These are phyloP conservation scores for Enteromius unitaeniatus DNA, from an alignment of 2,797 vertebrate species.

Conservation along the genomic window DNA sequence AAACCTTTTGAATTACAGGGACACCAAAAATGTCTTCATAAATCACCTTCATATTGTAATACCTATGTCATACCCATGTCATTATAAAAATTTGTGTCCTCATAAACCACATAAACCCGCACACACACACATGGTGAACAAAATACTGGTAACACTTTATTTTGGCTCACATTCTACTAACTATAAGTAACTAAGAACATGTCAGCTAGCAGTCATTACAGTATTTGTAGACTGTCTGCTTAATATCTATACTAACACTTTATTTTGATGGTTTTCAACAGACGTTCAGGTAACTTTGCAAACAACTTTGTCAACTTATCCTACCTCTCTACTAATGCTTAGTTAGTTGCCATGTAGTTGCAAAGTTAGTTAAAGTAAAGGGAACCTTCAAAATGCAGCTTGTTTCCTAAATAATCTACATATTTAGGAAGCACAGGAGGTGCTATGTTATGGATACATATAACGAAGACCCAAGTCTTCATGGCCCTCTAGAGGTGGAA, in stretches of 20 bases:
- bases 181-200: neutral
- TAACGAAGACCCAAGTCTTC: constrained; percentile 2
- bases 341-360: neutral
- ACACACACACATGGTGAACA: neutral
- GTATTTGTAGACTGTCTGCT: too few species aligned
- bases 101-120: neutral
- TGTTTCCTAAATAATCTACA: neutral
- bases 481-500: constrained; percentile 55
- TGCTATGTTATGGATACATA: neutral
- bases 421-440: neutral
- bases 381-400: neutral
- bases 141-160: neutral
- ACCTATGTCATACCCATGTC: too few species aligned
- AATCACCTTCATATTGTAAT: too few species aligned
- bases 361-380: neutral
- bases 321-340: neutral
- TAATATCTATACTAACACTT: neutral
- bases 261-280: neutral
- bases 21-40: too few species aligned
- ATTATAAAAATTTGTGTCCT: too few species aligned
- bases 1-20: too few species aligned
- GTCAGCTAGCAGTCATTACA: neutral
- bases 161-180: neutral
- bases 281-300: neutral
- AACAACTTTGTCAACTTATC: neutral